Conservation (phyloP, 2,797 vertebrate species). For the Mormyrops boulengeri region DNA sequence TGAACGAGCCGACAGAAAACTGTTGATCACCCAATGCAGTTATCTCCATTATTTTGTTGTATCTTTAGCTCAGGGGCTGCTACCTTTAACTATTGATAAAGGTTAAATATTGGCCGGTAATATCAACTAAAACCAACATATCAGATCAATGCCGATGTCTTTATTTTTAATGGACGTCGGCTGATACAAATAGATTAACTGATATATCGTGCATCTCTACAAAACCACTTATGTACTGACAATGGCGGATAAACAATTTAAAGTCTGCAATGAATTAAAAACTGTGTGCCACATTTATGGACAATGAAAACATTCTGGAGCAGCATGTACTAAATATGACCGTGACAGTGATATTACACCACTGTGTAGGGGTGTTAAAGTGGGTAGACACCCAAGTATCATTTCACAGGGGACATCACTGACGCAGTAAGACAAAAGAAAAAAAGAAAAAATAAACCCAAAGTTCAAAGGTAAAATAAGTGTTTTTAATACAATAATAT, state of each 20-base stretch:
- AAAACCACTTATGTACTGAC: background rate
- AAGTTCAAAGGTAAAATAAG: slow-evolving; percentile 1
- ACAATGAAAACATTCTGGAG: background rate
- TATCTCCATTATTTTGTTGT: background rate
- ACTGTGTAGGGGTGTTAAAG: background rate
- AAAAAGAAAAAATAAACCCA: background rate
- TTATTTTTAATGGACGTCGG: background rate
- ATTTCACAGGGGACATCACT: background rate
- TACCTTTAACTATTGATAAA: background rate
- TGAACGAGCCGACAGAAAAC: background rate
- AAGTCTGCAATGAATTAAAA: background rate
- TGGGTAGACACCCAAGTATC: background rate
- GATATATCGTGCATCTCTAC: background rate
- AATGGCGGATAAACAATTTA: background rate
- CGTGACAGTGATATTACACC: background rate
- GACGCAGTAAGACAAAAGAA: background rate
- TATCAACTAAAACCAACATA: background rate
- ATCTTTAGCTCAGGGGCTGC: background rate
- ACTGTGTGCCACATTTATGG: background rate
- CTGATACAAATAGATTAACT: background rate
- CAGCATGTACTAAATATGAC: background rate
- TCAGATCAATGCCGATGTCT: background rate
- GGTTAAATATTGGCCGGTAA: background rate
- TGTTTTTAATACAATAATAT: background rate
- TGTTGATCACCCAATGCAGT: background rate